A percentile compares a stretch with the other conserved stretches of the same genome.
These are phyloP conservation scores for Phenganax subtilis DNA, from an alignment of 92 coral and sea anemone species.

Conservation along the genomic window DNA sequence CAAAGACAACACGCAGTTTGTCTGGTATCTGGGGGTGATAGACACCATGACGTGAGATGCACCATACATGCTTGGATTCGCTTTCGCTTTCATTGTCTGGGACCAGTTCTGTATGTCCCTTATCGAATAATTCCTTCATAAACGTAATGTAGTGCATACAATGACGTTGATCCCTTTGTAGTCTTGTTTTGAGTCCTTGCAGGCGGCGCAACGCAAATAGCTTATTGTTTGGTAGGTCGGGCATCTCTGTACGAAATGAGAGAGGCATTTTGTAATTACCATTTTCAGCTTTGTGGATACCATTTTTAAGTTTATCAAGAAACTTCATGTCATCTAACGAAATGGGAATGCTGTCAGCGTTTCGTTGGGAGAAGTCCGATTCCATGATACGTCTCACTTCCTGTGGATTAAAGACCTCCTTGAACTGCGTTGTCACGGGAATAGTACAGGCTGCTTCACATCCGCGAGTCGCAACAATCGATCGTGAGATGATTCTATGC, in stretches of 20 bases:
- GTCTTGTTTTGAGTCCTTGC: no score
- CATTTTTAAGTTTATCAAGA: constrained; percentile 17
- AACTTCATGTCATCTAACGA: constrained; percentile 34
- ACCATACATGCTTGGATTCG: neutral
- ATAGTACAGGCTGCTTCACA: no score
- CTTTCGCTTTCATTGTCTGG: no score
- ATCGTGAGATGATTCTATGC: no score
- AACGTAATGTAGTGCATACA: no score
- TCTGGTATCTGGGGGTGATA: neutral
- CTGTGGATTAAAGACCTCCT: constrained; percentile 25
- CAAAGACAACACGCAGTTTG: neutral
- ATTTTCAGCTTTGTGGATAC: constrained; percentile 42
- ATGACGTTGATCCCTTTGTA: no score
- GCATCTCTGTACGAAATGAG: neutral
- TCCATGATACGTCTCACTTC: constrained; percentile 23
- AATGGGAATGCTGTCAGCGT: constrained; percentile 2
- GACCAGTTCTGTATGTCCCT: no score
- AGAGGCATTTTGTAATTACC: constrained; percentile 27
- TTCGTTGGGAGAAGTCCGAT: constrained; percentile 28
- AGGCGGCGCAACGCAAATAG: no score
- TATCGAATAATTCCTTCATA: no score
- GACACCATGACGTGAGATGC: neutral
- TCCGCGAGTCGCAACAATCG: no score
- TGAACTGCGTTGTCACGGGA: neutral
- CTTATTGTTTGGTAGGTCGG: no score